These are phyloP conservation scores for Stenolophus ochropezus DNA, from an alignment of 2,888 invertebrate genomes.

Conservation along the genomic window DNA sequence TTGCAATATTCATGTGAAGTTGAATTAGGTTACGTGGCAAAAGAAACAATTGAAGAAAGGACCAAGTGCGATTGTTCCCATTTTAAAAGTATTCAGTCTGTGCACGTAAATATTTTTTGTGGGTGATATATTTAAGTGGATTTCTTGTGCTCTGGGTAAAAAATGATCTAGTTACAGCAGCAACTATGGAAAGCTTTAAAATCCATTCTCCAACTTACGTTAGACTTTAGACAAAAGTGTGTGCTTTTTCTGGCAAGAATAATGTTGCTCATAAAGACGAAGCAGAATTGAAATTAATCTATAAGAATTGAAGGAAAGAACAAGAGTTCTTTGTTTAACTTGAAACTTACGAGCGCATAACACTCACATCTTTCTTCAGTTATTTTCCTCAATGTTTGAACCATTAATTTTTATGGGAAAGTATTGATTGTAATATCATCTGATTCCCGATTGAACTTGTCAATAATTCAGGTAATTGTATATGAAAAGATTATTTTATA, in stretches of 20 bases:
- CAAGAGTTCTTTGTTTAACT: not conserved
- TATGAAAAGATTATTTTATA: not conserved
- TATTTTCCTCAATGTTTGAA: not conserved
- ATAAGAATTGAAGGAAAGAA: conserved; percentile 13
- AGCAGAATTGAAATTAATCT: conserved; percentile 9
- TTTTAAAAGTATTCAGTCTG: not conserved
- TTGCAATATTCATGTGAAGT: too few relatives aligned
- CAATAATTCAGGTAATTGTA: not conserved
- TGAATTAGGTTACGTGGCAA: not conserved
- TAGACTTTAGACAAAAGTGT: conserved; percentile 18
- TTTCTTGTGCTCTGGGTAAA: conserved; percentile 11
- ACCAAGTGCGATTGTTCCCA: not conserved
- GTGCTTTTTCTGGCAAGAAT: not conserved
- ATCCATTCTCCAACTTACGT: conserved; percentile 28
- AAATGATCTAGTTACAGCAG: conserved; percentile 22
- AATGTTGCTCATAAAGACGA: conserved; percentile 4
- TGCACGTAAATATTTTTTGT: conserved; percentile 18
- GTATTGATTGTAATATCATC: not conserved
- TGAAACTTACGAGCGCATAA: not conserved
- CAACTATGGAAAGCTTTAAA: conserved; percentile 34
- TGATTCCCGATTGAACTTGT: not conserved
- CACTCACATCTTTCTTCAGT: not conserved
- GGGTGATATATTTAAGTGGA: conserved; percentile 8
- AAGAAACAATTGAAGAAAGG: not conserved
- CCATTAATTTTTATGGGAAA: not conserved